These are phyloP conservation scores for Shinisaurus crocodilurus DNA, from an alignment of 2,113 vertebrate species.

Conservation along the genomic window DNA sequence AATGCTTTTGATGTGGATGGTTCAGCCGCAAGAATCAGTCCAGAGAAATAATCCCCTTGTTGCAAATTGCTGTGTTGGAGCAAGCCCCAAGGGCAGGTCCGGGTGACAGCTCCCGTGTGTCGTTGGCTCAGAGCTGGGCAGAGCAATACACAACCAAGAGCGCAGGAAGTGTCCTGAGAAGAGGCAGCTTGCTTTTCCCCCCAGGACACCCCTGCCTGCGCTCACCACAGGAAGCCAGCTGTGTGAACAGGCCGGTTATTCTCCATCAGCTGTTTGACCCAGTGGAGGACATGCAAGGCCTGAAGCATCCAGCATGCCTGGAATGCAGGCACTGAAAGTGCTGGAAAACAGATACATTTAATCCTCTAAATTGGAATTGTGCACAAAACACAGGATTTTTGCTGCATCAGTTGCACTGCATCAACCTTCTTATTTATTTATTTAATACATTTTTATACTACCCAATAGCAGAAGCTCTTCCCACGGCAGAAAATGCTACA, in stretches of 20 bases:
- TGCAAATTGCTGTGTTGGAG: slow-evolving; percentile 3
- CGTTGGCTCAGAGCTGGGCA: background rate
- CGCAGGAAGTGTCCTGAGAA: background rate
- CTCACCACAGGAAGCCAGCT: background rate
- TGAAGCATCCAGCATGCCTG: background rate
- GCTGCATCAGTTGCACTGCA: too few relatives aligned
- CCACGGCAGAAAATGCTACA: background rate
- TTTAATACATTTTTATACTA: too few relatives aligned
- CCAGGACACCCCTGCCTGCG: background rate
- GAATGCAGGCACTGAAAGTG: background rate
- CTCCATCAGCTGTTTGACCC: background rate
- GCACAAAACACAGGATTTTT: background rate
- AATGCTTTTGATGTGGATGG: slow-evolving; percentile 30
- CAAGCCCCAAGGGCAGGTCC: background rate
- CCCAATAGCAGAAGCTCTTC: too few relatives aligned
- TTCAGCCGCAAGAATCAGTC: background rate
- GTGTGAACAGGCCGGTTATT: background rate
- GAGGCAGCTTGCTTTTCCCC: background rate
- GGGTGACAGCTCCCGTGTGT: background rate
- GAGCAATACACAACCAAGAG: background rate
- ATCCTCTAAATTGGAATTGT: background rate
- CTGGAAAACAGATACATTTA: background rate
- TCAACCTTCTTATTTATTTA: too few relatives aligned
- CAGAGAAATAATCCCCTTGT: background rate
- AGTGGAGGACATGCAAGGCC: background rate